Evolutionary conservation across 2,797 vertebrate species (phyloP), one percentile per base, ranked within the genome.

Genomic region (Enteromius treurensis): DNA sequence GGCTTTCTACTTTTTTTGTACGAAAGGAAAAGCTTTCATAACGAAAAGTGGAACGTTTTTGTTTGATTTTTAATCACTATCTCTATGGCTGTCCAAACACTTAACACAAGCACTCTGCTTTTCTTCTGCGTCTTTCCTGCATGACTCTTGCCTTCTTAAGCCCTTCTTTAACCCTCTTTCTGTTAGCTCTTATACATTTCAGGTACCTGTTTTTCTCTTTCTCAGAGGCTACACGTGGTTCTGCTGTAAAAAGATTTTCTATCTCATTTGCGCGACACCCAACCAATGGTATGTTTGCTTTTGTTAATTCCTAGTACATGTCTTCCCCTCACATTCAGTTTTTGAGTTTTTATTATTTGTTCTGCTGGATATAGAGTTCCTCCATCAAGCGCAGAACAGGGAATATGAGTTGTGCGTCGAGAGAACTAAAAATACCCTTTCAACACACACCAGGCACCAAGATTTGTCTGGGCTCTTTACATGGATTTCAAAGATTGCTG

Each of bases 241-340:
- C 96, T 96, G 96, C 96, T 96, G 96, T 96, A 94, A 97, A 97
- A 97, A 95, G 96, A 91, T 97, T 97, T 97, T 97, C 96, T 96
- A 96, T 97, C 96, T 97, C 96, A 96, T 97, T 97, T 97, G 96
- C 96, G 95, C 96, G 96, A 96, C 96, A 97, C 95, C 96, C 96
- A 95, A 97, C 96, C 95, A 97, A 97, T 97, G 96, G 96, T 97
- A 97, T 93, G 96, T 97, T 96, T 96, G 93, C 92, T 96, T 96
- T 96, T 93, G 93, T 96, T 88, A 69, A 96, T 95, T 95, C 90
- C 91, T 92, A 88, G 92, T 94, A 91, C 90, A 94, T 26, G 65
- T 86, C 77, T 53, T 67, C 37, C 34, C 93, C 93, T 93, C 91
- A 89, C 87, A 89, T 92, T 86, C 86, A 88, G 90, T 92, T 90